Evolutionary conservation across 2,797 vertebrate genomes (phyloP), one percentile per base, ranked within the genome.

Genomic region (Hypotaenidia okinawae): DNA sequence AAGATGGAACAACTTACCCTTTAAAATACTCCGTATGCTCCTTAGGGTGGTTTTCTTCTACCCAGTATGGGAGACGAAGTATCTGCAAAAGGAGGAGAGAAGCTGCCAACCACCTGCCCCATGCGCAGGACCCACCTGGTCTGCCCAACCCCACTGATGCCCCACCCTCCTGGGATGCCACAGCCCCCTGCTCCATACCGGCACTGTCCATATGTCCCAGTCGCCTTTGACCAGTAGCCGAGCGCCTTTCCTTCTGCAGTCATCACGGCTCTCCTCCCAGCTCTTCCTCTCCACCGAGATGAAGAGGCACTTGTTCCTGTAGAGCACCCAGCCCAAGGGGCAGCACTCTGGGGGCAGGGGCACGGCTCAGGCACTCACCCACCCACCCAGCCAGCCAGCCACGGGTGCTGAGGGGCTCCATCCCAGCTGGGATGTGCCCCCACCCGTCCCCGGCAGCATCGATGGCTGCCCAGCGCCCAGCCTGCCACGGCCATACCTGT

Each of bases 291-390:
- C 3, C 28, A 1, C 0, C 0, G 95, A 97, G 52, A 97, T 2
- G 43, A 94, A 84, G 91, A 97, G 96, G 80, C 98, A 98, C 16
- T 52, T 96, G 25, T 9, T 37, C 16, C 28, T 30, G 7, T n/a
- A 59, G 19, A 63, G 69, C 33, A 61, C 33, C 98, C 97, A 97
- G 35, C 93, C 96, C 2, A 1, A 0, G 1, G 95, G 96, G 73
- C 97, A 98, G 94, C 97, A 98, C 0, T 84, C 97, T 98, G 68
- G 30, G 87, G 84, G 54, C 7, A 43, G 68, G 30, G 51, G 10
- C 63, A 72, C 14, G 3, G 13, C 39, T 82, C 47, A 81, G 86
- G 32, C 0, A 0, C 55, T 73, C 3, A 16, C 24, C 45, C 51
- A 16, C 35, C 32, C 7, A 1, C 55, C 68, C 3, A 16, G 18